Percentiles rank a stretch among this genome's conserved stretches.
These are phyloP conservation scores for Oreochromis niloticus DNA, from an alignment of 2,113 vertebrate genomes.

Conservation along the genomic window DNA sequence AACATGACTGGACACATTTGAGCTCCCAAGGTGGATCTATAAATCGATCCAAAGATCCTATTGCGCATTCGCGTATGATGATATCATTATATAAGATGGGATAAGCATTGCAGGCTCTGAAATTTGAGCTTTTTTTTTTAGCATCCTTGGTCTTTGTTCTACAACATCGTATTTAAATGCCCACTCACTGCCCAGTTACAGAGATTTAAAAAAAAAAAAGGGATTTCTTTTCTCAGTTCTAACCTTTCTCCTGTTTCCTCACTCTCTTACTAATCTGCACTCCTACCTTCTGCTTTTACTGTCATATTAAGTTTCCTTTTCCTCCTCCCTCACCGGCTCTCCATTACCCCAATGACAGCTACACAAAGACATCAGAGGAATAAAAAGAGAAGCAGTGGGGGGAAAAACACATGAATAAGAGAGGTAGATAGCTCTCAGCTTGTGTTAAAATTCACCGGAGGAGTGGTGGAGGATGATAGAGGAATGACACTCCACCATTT, in stretches of 20 bases:
- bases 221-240: background rate
- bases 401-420: background rate
- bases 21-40: background rate
- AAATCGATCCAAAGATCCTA: background rate
- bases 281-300: constrained; percentile 13
- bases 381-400: background rate
- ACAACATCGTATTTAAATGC: background rate
- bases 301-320: constrained; percentile 43
- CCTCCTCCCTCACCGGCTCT: constrained; percentile 18
- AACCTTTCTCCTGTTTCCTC: background rate
- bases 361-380: constrained; percentile 42
- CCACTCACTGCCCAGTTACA: background rate
- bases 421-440: background rate
- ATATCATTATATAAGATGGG: background rate
- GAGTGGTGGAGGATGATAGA: constrained; percentile 19
- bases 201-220: background rate
- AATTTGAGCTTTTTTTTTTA: background rate
- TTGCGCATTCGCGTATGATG: background rate
- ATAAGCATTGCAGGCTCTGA: background rate
- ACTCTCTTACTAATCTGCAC: background rate
- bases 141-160: background rate
- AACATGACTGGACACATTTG: background rate
- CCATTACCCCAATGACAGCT: constrained; percentile 30
- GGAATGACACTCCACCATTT: constrained; percentile 32
- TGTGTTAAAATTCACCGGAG: constrained; percentile 8